Conservation (phyloP, 2,888 invertebrate species). For the Cistogaster globosa region DNA sequence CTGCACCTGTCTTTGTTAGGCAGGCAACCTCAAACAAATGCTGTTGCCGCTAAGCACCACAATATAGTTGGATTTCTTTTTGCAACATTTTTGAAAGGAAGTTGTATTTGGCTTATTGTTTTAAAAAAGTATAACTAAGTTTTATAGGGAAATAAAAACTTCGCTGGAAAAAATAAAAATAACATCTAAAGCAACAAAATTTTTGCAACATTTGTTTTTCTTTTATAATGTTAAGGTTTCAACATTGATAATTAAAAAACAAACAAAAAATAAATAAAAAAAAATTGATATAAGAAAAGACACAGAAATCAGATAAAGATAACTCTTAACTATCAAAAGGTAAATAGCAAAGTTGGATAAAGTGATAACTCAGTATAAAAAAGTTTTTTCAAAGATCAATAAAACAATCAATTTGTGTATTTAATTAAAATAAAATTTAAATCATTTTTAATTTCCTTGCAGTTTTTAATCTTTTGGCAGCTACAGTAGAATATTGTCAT, state of each 20-base stretch:
- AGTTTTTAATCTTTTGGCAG: too few relatives aligned
- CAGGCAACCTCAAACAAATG: conserved; percentile 68
- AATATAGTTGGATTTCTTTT: conserved; percentile 25
- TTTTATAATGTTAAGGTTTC: conserved; percentile 67
- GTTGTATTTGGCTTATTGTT: conserved; percentile 61
- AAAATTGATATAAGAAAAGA: not conserved
- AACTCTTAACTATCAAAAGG: not conserved
- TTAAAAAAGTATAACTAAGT: conserved; percentile 55
- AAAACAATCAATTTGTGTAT: too few relatives aligned
- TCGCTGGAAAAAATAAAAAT: conserved; percentile 11
- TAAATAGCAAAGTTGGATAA: not conserved
- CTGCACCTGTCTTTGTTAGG: conserved; percentile 68
- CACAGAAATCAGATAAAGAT: not conserved
- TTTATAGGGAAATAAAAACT: conserved; percentile 59
- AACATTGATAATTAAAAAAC: conserved; percentile 53
- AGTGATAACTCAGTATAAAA: not conserved
- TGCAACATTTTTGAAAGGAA: conserved; percentile 62
- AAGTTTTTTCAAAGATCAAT: not conserved
- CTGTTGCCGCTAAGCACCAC: conserved; percentile 41
- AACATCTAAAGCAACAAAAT: conserved; percentile 25
- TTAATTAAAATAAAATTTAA: too few relatives aligned
- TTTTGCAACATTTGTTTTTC: conserved; percentile 24
- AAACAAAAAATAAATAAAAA: not conserved
- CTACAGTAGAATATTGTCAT: too few relatives aligned
- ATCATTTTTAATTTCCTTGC: too few relatives aligned